Percentiles rank a stretch among this genome's conserved stretches.
Evolutionary conservation across 2,888 invertebrate species (phyloP).

Genomic region (Netelia fuscicornis): DNA sequence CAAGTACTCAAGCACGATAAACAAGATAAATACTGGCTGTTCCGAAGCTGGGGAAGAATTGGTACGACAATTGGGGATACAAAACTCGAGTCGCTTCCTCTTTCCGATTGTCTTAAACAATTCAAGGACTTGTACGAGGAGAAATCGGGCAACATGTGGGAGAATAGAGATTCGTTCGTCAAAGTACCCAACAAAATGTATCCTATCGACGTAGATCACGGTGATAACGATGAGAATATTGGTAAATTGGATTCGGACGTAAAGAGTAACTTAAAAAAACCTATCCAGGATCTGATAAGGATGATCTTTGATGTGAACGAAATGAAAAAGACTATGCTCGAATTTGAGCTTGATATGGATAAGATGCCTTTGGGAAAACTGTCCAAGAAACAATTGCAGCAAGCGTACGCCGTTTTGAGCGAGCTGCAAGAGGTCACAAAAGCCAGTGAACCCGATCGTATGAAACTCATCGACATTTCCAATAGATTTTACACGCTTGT

Average conservation of each 20-base stretch:
- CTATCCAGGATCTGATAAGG: constrained; percentile 93
- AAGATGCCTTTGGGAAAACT: constrained; percentile 99
- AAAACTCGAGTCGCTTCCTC: constrained; percentile 87
- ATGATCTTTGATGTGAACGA: constrained; percentile 95
- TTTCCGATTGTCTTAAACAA: constrained; percentile 87
- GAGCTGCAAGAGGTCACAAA: constrained; percentile 88
- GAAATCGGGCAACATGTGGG: constrained; percentile 94
- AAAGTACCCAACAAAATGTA: constrained; percentile 91
- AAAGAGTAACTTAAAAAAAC: constrained; percentile 89
- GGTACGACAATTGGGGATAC: constrained; percentile 96
- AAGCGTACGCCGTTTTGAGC: constrained; percentile 93
- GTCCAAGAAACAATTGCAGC: constrained; percentile 94
- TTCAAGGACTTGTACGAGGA: constrained; percentile 90
- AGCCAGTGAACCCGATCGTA: constrained; percentile 83
- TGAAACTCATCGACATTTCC: constrained; percentile 92
- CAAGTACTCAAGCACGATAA: constrained; percentile 94
- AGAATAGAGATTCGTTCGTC: constrained; percentile 88
- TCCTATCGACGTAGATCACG: constrained; percentile 96
- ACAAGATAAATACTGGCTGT: constrained; percentile 90
- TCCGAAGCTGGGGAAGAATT: constrained; percentile 98
- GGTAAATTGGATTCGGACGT: constrained; percentile 85
- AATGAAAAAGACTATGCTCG: constrained; percentile 97
- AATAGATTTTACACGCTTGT: constrained; percentile 98
- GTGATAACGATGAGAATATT: constrained; percentile 86
- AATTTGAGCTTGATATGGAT: constrained; percentile 98